Evolutionary conservation across 1,140 invertebrate species (phyloP).

Genomic region (Drosophila seguyi): DNA sequence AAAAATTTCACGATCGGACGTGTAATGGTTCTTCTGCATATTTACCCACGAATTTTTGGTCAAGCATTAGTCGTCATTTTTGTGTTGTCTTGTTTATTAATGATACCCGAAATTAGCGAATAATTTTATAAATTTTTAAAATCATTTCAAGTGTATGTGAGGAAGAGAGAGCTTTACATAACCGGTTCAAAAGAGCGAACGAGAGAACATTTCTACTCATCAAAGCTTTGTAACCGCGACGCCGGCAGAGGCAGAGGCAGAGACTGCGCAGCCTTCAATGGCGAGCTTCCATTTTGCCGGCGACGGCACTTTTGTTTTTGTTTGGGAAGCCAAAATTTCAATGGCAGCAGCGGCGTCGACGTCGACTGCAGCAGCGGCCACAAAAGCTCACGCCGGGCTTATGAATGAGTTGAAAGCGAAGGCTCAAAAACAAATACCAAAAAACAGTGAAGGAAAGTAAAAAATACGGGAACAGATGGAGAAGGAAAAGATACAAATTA

Average conservation of each 20-base stretch:
- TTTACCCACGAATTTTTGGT: too few species aligned
- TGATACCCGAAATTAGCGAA: too few species aligned
- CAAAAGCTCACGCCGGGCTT: slow-evolving; percentile 48
- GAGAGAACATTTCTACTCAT: neutral
- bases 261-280: slow-evolving; percentile 1
- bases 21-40: too few species aligned
- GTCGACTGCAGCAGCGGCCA: neutral
- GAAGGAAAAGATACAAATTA: neutral
- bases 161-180: too few species aligned
- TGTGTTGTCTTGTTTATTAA: too few species aligned
- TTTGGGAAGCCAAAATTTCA: slow-evolving; percentile 73
- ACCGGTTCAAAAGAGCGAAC: slow-evolving; percentile 6
- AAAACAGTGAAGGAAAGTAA: neutral
- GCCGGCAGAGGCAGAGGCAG: slow-evolving; percentile 3
- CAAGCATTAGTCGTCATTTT: too few species aligned
- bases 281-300: slow-evolving; percentile 65
- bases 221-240: slow-evolving; percentile 14
- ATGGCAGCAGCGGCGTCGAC: slow-evolving; percentile 55
- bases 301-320: slow-evolving; percentile 71
- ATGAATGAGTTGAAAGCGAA: slow-evolving; percentile 58
- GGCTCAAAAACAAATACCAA: slow-evolving; percentile 34
- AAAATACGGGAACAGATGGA: neutral
- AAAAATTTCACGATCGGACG: too few species aligned
- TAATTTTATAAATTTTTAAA: too few species aligned
- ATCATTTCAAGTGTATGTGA: too few species aligned